Percentiles rank a stretch among this genome's conserved stretches.
Evolutionary conservation across 2,888 invertebrate species (phyloP).

Genomic region (Tipula unca): DNA sequence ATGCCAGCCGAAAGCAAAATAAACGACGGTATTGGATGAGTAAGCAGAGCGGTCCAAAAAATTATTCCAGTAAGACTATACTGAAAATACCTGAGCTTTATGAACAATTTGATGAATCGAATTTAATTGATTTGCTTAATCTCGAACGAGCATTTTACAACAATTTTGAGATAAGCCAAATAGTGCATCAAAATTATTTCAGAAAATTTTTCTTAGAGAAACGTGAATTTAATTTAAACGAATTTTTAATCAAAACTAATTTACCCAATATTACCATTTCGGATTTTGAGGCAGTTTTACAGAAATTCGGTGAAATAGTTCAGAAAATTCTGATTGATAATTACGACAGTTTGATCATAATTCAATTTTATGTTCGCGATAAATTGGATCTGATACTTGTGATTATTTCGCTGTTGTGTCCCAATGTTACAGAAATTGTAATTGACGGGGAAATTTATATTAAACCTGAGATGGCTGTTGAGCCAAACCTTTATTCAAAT

Average conservation of each 20-base stretch:
- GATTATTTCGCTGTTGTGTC: neutral
- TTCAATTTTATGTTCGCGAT: neutral
- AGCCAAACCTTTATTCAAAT: neutral
- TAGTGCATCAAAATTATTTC: neutral
- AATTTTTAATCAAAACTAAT: neutral
- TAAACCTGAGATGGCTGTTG: neutral
- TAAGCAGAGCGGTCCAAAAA: neutral
- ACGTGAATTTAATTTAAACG: neutral
- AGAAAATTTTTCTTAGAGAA: neutral
- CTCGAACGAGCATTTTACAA: neutral
- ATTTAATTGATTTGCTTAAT: neutral
- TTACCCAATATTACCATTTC: neutral
- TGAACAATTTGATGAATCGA: neutral
- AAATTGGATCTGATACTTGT: neutral
- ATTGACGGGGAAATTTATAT: neutral
- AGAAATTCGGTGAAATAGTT: neutral
- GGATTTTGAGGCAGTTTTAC: neutral
- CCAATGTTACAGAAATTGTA: neutral
- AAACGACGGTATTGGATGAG: neutral
- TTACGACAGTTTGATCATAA: neutral
- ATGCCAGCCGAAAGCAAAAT: neutral
- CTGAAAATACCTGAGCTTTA: neutral
- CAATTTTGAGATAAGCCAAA: neutral
- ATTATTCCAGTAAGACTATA: neutral
- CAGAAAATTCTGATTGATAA: neutral